Evolutionary conservation across 2,888 invertebrate genomes (phyloP).

Genomic region (Geophilus truncorum): DNA sequence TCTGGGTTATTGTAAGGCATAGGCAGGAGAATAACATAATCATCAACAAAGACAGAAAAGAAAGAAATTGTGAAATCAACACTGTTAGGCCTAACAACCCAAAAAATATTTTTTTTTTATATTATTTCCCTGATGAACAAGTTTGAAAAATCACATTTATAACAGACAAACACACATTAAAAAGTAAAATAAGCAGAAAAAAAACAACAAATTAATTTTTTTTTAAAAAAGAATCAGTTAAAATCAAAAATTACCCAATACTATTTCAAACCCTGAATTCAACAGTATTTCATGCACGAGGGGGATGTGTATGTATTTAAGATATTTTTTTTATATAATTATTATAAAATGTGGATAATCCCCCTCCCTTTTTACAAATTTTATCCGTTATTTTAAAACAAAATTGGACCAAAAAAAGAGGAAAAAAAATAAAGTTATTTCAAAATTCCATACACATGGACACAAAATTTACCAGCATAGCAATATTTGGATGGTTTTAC

Average conservation of each 20-base stretch:
- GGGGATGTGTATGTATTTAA: not conserved
- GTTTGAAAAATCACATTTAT: conserved; percentile 10
- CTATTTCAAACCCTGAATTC: conserved; percentile 2
- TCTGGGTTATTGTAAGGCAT: not conserved
- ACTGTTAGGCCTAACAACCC: conserved; percentile 20
- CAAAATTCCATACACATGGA: not conserved
- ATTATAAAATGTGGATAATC: not conserved
- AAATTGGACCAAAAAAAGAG: not conserved
- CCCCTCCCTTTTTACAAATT: not conserved
- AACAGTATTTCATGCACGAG: not conserved
- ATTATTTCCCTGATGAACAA: conserved; percentile 4
- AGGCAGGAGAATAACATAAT: conserved; percentile 2
- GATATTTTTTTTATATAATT: not conserved
- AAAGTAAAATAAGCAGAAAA: not conserved
- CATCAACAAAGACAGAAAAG: not conserved
- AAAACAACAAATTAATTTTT: not conserved
- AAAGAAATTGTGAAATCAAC: not conserved
- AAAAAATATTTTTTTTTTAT: not conserved
- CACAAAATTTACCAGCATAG: not conserved
- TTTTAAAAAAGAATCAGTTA: not conserved
- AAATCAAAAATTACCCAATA: not conserved
- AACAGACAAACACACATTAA: conserved; percentile 5
- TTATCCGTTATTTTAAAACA: not conserved
- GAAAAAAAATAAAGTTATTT: too few relatives aligned
- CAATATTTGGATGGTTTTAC: not conserved